Evolutionary conservation across 2,113 vertebrate genomes (phyloP), one percentile per base, ranked within the genome.

Genomic region (Peromyscus californicus): DNA sequence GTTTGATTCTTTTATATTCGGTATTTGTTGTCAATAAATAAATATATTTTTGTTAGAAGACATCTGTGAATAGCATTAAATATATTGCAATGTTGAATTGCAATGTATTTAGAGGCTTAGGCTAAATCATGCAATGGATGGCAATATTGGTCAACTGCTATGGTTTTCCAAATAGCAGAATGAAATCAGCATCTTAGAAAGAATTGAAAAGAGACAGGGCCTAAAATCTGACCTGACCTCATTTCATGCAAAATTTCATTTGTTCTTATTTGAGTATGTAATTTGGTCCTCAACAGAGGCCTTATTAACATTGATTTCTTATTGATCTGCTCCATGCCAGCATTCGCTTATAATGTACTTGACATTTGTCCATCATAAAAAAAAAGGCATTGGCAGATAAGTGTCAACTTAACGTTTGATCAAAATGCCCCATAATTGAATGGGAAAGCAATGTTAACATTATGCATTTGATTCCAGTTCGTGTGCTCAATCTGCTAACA

Each of bases 301-400:
- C 88, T 97, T 67, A 93, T 97, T 96, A 96, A 90, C 86, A 89
- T 42, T 93, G 94, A 96, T 63, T 91, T 75, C 61, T 97, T 93
- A 95, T 95, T 1, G 75, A 95, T 95, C 87, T 97, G 90, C 96
- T 97, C 92, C 48, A 85, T 74, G 36, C 33, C 42, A 63, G 24
- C 97, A 97, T 59, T 98, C 29, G 15, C 94, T 85, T 89, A 59
- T 76, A 96, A 75, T 31, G 33, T 69, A 59, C 92, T 45, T 97
- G 96, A 98, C 95, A 94, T 98, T 97, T 95, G 74, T 42, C 36
- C 97, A 11, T 95, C 80, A 98, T 96, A 79, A 97, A 98, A 97
- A 94, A 67, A 31, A 83, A 42, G 22, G 61, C 84, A 96, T 42
- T 93, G 93, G 78, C 67, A 83, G 96, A 92, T 97, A 95, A 26